Evolutionary conservation across 2,797 vertebrate genomes (phyloP), one percentile per base, ranked within the genome.

Genomic region (Thunnus albacares): DNA sequence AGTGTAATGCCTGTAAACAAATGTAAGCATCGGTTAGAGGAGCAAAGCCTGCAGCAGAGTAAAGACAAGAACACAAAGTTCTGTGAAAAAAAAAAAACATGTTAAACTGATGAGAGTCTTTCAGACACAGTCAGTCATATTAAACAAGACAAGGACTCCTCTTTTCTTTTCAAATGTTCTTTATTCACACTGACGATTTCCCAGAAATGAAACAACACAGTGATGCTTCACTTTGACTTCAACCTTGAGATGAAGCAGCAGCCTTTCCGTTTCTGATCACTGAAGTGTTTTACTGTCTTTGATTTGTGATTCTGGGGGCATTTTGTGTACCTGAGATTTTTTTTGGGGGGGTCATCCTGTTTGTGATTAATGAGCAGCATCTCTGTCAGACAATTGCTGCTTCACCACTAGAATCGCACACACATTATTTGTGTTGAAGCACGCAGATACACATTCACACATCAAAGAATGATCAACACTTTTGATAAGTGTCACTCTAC

Each of bases 321-420:
- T n/a, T 56, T 38, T 47, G 6, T 58, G 15, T 26, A 47, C 51
- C 38, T 18, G 20, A 9, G 43, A 35, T 15, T 60, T 9, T 13
- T 43, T 56, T 22, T 30, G 2, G 2, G 2, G 2, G 43, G 66
- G 57, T 79, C 77, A 73, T 28, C 43, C 45, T 1, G 26, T 22
- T 18, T n/a, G 58, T 78, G 74, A 82, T 82, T 79, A 79, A 83
- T 77, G 58, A 84, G 72, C 65, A 62, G 7, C 45, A 64, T 71
- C 58, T 63, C 14, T 15, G 62, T 57, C 52, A 64, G 3, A 33
- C 11, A 35, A 65, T 24, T 33, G 52, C 47, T 62, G 47, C 49
- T 28, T 73, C 64, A 67, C 62, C 28, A 6, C 45, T 20, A 5
- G 17, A 51, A 8, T 51, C 47, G 10, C 67, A 52, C 33, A 61